Evolutionary conservation across 1,140 invertebrate genomes (phyloP).

Genomic region (Gonatopus flavifemur): DNA sequence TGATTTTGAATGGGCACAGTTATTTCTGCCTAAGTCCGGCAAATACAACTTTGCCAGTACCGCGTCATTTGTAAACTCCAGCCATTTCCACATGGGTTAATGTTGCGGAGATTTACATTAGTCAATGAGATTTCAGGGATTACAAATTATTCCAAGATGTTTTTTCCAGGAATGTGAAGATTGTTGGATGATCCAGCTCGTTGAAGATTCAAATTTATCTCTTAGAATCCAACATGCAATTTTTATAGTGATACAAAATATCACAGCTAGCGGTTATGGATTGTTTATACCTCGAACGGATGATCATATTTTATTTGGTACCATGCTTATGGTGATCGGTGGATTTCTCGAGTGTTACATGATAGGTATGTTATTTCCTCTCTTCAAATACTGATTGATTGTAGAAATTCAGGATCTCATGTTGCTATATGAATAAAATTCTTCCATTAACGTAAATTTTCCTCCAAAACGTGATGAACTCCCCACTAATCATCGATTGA

Average conservation of each 20-base stretch:
- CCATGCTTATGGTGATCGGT: conserved; percentile 44
- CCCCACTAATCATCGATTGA: neutral
- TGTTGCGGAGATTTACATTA: no score
- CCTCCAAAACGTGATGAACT: neutral
- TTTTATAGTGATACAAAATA: conserved; percentile 47
- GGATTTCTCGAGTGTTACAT: conserved; percentile 45
- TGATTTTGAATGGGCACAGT: no score
- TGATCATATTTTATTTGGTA: conserved; percentile 35
- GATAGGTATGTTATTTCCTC: conserved; percentile 31
- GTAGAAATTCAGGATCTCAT: neutral
- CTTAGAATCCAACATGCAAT: conserved; percentile 37
- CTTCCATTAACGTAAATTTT: neutral
- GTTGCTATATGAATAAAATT: neutral
- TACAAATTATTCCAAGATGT: no score
- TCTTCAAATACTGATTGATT: neutral
- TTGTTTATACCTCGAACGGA: conserved; percentile 24
- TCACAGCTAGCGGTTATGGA: conserved; percentile 43
- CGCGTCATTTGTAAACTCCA: no score
- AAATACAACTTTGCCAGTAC: no score
- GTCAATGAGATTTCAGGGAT: no score
- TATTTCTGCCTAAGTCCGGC: no score
- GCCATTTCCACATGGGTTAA: no score
- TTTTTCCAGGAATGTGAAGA: conserved; percentile 41
- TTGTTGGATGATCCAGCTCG: conserved; percentile 34
- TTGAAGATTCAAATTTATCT: conserved; percentile 12